phyloP scores from a whole-genome alignment of 2,113 vertebrate species.

The Mus spicilegus region DNA sequence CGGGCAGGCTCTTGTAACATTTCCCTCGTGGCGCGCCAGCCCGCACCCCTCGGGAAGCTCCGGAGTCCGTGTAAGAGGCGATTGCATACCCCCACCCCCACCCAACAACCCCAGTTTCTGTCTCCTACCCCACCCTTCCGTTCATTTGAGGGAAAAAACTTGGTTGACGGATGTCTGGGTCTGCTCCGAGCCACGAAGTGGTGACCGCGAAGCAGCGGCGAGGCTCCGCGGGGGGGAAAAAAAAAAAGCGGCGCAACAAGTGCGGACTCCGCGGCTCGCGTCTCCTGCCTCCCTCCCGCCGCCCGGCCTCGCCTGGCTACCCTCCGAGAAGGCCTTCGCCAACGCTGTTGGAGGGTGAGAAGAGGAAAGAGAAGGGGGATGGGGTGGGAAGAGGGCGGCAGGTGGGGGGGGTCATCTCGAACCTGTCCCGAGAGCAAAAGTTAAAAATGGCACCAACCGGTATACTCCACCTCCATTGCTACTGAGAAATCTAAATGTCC shows the following conservation, averaged over 20 bases:
- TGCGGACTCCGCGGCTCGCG: conserved; percentile 49
- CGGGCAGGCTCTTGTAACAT: neutral
- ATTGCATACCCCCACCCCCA: neutral
- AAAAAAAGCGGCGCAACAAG: conserved; percentile 70
- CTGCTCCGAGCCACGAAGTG: neutral
- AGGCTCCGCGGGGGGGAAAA: neutral
- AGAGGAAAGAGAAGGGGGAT: neutral
- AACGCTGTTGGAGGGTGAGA: neutral
- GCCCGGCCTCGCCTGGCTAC: neutral
- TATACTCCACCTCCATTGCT: conserved; percentile 53
- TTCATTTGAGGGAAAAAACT: conserved; percentile 17
- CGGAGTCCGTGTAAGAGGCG: neutral
- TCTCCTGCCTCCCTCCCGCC: neutral
- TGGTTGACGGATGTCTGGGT: neutral
- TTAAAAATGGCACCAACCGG: conserved; percentile 71
- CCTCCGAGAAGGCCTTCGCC: neutral
- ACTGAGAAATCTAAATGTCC: conserved; percentile 61
- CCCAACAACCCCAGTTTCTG: neutral
- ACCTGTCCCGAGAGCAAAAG: conserved; percentile 65
- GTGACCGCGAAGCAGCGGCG: neutral
- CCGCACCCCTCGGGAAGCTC: neutral
- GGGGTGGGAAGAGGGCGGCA: neutral
- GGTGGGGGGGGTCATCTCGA: neutral
- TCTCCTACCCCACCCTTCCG: no score
- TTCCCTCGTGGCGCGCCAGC: neutral